phyloP scores from a whole-genome alignment of 1,140 invertebrate genomes.

The Listronotus bonariensis region DNA sequence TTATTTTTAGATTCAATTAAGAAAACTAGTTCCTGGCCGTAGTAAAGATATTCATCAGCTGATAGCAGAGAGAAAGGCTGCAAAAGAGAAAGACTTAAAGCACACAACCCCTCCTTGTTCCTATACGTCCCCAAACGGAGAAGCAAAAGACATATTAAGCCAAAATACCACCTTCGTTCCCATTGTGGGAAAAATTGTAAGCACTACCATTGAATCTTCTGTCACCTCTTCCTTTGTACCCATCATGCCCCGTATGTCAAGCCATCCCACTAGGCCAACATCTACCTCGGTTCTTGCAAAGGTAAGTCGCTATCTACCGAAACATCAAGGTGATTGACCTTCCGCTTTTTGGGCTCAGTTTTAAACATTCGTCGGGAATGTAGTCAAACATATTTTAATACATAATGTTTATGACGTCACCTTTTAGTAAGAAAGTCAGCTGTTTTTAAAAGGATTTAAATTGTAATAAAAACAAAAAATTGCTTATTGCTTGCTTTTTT shows the following conservation, averaged over 20 bases:
- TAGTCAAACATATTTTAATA: too few species aligned
- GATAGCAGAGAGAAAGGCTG: slow-evolving; percentile 43
- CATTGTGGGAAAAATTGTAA: slow-evolving; percentile 30
- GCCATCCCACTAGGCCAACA: slow-evolving; percentile 24
- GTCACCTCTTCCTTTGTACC: slow-evolving; percentile 30
- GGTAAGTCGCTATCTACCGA: slow-evolving; percentile 16
- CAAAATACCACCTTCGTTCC: slow-evolving; percentile 39
- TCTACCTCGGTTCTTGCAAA: slow-evolving; percentile 37
- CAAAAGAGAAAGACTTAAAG: slow-evolving; percentile 44
- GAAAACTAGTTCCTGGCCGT: slow-evolving; percentile 43
- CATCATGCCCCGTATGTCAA: slow-evolving; percentile 26
- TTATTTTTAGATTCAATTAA: slow-evolving; percentile 41
- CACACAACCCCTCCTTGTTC: slow-evolving; percentile 25
- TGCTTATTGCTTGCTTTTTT: too few species aligned
- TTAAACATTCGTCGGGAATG: too few species aligned
- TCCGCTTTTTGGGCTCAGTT: too few species aligned
- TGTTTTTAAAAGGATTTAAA: too few species aligned
- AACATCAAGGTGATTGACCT: too few species aligned
- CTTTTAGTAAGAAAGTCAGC: too few species aligned
- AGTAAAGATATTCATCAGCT: slow-evolving; percentile 46
- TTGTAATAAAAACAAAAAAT: too few species aligned
- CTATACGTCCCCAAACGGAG: slow-evolving; percentile 38
- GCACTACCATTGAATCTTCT: slow-evolving; percentile 26
- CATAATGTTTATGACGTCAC: too few species aligned
- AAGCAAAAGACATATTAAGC: slow-evolving; percentile 33